phyloP scores from a whole-genome alignment of 2,113 vertebrate species.

The Sorex fumeus region DNA sequence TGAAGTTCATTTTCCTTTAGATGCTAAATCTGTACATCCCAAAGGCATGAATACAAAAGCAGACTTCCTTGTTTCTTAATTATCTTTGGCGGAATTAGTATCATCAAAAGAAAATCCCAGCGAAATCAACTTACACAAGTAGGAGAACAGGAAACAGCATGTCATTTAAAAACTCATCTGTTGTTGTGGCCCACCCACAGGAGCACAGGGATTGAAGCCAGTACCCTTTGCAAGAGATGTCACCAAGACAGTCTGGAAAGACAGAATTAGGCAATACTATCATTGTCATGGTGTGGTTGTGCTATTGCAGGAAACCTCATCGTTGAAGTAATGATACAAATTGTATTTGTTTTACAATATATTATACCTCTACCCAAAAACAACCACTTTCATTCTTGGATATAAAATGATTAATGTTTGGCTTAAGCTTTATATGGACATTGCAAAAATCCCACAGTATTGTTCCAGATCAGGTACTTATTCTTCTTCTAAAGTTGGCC shows the following conservation, averaged over 20 bases:
- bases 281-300: not conserved
- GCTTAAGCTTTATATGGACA: not conserved
- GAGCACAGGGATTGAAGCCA: not conserved
- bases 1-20: constrained; percentile 57
- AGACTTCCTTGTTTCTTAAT: constrained; percentile 70
- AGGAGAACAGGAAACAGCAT: constrained; percentile 63
- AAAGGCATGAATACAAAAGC: constrained; percentile 56
- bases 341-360: not conserved
- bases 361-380: not conserved
- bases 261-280: too few relatives aligned
- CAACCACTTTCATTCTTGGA: not conserved
- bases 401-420: not conserved
- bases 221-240: not conserved
- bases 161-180: constrained; percentile 58
- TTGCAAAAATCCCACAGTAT: too few relatives aligned
- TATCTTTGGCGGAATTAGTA: constrained; percentile 80
- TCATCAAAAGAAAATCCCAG: constrained; percentile 79
- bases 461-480: not conserved
- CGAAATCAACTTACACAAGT: constrained; percentile 62
- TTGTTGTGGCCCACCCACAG: constrained; percentile 16
- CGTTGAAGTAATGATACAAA: not conserved
- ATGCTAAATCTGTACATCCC: constrained; percentile 68
- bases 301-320: not conserved
- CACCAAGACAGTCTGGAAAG: not conserved
- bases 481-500: constrained; percentile 1